Base-by-base conservation (phyloP, 1,140 invertebrate genomes). In the Drosophila rhopaloa region DNA sequence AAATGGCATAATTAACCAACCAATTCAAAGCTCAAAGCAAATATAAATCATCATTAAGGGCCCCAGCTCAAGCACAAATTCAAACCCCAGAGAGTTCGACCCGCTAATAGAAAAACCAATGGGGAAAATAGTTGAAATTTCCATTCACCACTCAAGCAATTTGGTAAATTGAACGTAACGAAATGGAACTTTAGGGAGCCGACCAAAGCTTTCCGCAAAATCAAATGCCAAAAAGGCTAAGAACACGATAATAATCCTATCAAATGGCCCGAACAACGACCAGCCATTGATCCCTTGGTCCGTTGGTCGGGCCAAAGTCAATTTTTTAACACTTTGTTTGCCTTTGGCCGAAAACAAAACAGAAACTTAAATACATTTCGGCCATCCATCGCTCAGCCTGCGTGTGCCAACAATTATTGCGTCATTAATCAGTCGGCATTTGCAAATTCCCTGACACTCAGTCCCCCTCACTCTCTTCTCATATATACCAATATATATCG, bases 341-440 rank as follows among this genome's bases (percentile, higher is more conserved):
- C 44, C 57, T 44, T 70, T 57, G 66, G 66, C 8, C 44, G 43
- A 61, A 72, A 83, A 76, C 75, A 76, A 68, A 78, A 78, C 65
- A 57, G 56, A 55, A 78, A 83, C 79, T 76, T 79, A 82, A 83
- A 79, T 63, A 72, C 29, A 78, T 60, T 73, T 66, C 48, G 61
- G 46, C 40, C 54, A 41, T 50, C 65, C 75, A 66, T 57, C 47
- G 29, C 40, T 51, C 53, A 32, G 71, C 13, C 48, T 70, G 75
- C 75, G 61, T 81, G 63, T 85, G 78, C 65, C 79, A 83, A 78
- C 86, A 90, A 90, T 90, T 90, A 90, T 90, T 90, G 83, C 82
- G 77, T 90, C 86, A 90, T 90, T 90, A 90, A 90, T 90, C 86
- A 90, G 88, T 68, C 79, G 76, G 82, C 76, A 90, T 88, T 91